Evolutionary conservation across 2,888 invertebrate species (phyloP), one percentile per base, ranked within the genome.

Genomic region (Ennomos fuscantarius): DNA sequence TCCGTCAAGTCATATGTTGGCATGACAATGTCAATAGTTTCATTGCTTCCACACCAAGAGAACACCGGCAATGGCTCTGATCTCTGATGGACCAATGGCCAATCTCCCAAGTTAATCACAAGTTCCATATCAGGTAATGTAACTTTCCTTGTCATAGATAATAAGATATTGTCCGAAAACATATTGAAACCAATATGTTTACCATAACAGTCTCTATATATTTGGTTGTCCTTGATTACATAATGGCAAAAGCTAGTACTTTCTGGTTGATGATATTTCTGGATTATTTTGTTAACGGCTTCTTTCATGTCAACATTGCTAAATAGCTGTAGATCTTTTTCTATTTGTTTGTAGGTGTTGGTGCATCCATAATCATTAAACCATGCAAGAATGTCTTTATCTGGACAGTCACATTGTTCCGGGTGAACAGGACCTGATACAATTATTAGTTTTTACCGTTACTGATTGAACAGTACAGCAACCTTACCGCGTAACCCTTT

Each of bases 1-100:
- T 98, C 97, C 0, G 98, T 98, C 44, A 99, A 93, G 81, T 99
- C 99, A 86, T 99, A 99, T 0, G 99, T 99, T 8, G 99, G 99
- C 93, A 99, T 93, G 32, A 98, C 94, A 79, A 99, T 98, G 83
- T 99, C 99, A 71, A 93, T 91, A 6, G 96, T 95, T 58, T 96
- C 95, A 56, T 94, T 93, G 63, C 97, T 98, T 1, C 98, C 98
- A 86, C 99, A 99, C 99, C 99, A 99, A 11, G 99, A 99, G 80
- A 99, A 96, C 61, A 99, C 94, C 1, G 99, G 98, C 63, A 95
- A 93, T 9, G 93, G 92, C 10, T 93, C 91, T 8, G 84, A 84
- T 39, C 79, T 83, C 63, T 91, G 93, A 56, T 93, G 91, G 1
- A 95, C 94, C 24, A 99, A 87, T 0, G 99, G 99, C 99, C 99